These are phyloP conservation scores for Hephaestus fuliginosus DNA, from an alignment of 2,797 vertebrate species.

Conservation along the genomic window DNA sequence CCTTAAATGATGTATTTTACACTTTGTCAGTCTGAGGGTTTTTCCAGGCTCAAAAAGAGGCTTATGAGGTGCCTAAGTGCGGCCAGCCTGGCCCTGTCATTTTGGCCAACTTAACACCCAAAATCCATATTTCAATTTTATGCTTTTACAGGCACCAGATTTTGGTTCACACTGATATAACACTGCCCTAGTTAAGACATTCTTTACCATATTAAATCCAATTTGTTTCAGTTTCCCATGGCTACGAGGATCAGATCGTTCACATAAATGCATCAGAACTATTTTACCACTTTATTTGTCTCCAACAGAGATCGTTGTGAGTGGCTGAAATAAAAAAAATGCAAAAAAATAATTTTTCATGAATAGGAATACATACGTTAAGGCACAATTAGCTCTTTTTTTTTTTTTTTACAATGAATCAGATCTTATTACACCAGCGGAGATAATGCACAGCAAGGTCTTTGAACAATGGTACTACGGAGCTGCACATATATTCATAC, in stretches of 20 bases:
- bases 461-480: slow-evolving; percentile 36
- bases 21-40: slow-evolving; percentile 35
- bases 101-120: slow-evolving; percentile 52
- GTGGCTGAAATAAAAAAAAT: neutral
- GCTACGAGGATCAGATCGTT: slow-evolving; percentile 26
- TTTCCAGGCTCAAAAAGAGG: slow-evolving; percentile 48
- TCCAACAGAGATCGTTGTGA: slow-evolving; percentile 11
- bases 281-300: slow-evolving; percentile 26
- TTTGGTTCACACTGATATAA: slow-evolving; percentile 55
- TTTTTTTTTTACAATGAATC: slow-evolving; percentile 55
- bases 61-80: slow-evolving; percentile 34
- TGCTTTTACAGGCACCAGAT: slow-evolving; percentile 52
- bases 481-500: slow-evolving; percentile 24
- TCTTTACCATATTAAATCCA: slow-evolving; percentile 61
- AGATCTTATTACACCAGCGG: slow-evolving; percentile 40
- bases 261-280: slow-evolving; percentile 40
- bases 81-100: slow-evolving; percentile 33
- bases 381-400: slow-evolving; percentile 40
- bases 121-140: slow-evolving; percentile 57
- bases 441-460: slow-evolving; percentile 44
- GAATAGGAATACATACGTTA: slow-evolving; percentile 33
- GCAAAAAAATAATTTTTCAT: neutral
- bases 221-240: slow-evolving; percentile 53
- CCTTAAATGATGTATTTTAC: slow-evolving; percentile 48
- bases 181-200: slow-evolving; percentile 48